phyloP scores from a whole-genome alignment of 2,113 vertebrate genomes.

The Puntigrus tetrazona region DNA sequence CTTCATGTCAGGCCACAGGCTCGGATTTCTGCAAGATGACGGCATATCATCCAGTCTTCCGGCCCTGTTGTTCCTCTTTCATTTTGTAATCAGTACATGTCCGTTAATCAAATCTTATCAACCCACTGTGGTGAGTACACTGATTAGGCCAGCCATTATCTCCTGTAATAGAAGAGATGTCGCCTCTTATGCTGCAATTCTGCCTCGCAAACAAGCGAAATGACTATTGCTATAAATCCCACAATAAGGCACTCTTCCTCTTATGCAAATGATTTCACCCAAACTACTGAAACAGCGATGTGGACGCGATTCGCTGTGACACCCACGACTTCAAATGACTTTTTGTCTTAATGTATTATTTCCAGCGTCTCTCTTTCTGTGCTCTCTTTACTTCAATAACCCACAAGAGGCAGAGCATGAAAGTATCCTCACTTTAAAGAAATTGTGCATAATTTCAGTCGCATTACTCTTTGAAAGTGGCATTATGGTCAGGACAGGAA shows the following conservation, averaged over 20 bases:
- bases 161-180: slow-evolving; percentile 50
- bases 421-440: neutral
- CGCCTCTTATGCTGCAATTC: slow-evolving; percentile 39
- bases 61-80: slow-evolving; percentile 32
- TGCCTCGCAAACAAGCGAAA: slow-evolving; percentile 41
- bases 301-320: neutral
- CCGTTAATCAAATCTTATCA: slow-evolving; percentile 66
- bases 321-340: slow-evolving; percentile 1
- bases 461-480: slow-evolving; percentile 16
- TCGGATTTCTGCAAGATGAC: neutral
- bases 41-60: neutral
- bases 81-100: slow-evolving; percentile 57
- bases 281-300: neutral
- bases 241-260: slow-evolving; percentile 39
- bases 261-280: slow-evolving; percentile 47
- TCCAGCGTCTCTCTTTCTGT: neutral
- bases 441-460: slow-evolving; percentile 16
- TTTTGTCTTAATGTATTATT: neutral
- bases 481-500: neutral
- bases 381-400: neutral
- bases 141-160: slow-evolving; percentile 48
- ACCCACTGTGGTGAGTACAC: slow-evolving; percentile 53
- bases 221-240: slow-evolving; percentile 32
- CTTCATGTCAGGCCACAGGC: slow-evolving; percentile 13
- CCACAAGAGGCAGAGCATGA: slow-evolving; percentile 13